A percentile compares a stretch with the other conserved stretches of the same genome.
Conservation (phyloP, 2,113 vertebrate genomes). For the Ictalurus punctatus region DNA sequence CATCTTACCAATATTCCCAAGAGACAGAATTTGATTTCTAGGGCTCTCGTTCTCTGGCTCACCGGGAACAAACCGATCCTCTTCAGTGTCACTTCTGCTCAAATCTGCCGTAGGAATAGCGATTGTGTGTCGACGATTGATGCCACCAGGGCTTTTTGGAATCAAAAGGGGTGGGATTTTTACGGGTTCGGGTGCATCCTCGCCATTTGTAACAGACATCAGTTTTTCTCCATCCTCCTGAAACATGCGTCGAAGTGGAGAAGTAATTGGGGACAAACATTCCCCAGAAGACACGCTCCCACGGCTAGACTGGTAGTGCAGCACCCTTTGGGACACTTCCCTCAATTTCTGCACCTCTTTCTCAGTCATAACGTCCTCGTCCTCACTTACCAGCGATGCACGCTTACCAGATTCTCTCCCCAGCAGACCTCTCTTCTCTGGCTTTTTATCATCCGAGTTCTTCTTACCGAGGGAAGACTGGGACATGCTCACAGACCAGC, state of each 20-base stretch:
- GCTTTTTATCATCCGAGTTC: conserved; percentile 21
- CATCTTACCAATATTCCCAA: conserved; percentile 46
- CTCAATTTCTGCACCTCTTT: conserved; percentile 71
- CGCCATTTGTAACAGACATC: conserved; percentile 51
- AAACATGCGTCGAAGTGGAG: conserved; percentile 59
- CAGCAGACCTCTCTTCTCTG: conserved; percentile 14
- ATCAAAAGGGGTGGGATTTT: conserved; percentile 36
- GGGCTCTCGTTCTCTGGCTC: conserved; percentile 23
- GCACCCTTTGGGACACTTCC: conserved; percentile 70
- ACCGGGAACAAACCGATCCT: conserved; percentile 33
- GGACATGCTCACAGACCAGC: background rate
- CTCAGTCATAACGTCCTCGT: conserved; percentile 62
- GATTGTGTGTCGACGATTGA: conserved; percentile 67
- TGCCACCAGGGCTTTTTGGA: conserved; percentile 36
- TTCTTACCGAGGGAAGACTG: conserved; percentile 4
- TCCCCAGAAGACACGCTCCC: conserved; percentile 68
- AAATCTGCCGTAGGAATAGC: conserved; percentile 48
- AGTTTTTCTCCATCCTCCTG: conserved; percentile 57
- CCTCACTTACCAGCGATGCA: conserved; percentile 52
- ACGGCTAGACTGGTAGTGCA: conserved; percentile 67
- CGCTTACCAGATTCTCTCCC: conserved; percentile 6
- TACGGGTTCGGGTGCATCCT: conserved; percentile 57
- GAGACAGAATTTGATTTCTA: conserved; percentile 36
- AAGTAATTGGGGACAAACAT: background rate
- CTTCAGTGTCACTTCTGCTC: conserved; percentile 50